phyloP scores from a whole-genome alignment of 2,888 invertebrate species.

The Drosophila acutilabella region DNA sequence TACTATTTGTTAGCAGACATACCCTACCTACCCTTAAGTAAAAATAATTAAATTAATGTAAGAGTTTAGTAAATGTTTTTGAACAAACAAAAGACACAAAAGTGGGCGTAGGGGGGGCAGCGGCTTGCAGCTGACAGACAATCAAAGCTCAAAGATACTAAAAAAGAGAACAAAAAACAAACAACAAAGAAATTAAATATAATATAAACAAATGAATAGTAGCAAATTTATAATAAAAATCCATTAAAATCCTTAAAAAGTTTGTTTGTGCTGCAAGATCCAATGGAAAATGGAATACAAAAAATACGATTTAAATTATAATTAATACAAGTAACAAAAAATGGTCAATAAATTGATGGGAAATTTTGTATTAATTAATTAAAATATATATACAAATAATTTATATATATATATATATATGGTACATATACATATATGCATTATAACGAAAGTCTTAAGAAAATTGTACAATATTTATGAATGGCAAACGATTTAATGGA shows the following conservation, averaged over 20 bases:
- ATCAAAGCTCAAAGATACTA: constrained; percentile 68
- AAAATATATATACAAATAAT: background rate
- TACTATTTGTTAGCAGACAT: constrained; percentile 6
- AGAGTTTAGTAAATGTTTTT: constrained; percentile 35
- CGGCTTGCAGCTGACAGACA: constrained; percentile 78
- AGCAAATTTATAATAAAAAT: constrained; percentile 38
- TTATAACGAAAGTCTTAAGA: constrained; percentile 41
- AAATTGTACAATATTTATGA: constrained; percentile 68
- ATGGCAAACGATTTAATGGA: constrained; percentile 35
- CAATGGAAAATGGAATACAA: constrained; percentile 6
- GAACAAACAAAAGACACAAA: background rate
- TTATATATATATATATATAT: constrained; percentile 4
- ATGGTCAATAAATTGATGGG: constrained; percentile 22
- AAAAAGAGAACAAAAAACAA: background rate
- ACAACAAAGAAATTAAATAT: background rate
- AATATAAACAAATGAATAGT: constrained; percentile 32
- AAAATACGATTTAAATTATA: constrained; percentile 6
- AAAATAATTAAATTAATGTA: background rate
- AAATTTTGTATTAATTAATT: constrained; percentile 19
- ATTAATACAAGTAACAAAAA: constrained; percentile 7
- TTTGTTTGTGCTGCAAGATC: constrained; percentile 42
- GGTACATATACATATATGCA: constrained; percentile 29
- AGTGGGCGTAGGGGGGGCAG: constrained; percentile 33
- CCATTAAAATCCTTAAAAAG: too few species aligned
- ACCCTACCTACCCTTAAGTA: background rate